A percentile compares a stretch with the other conserved stretches of the same genome.
These are phyloP conservation scores for Lymantria monacha DNA, from an alignment of 2,888 invertebrate genomes.

Conservation along the genomic window DNA sequence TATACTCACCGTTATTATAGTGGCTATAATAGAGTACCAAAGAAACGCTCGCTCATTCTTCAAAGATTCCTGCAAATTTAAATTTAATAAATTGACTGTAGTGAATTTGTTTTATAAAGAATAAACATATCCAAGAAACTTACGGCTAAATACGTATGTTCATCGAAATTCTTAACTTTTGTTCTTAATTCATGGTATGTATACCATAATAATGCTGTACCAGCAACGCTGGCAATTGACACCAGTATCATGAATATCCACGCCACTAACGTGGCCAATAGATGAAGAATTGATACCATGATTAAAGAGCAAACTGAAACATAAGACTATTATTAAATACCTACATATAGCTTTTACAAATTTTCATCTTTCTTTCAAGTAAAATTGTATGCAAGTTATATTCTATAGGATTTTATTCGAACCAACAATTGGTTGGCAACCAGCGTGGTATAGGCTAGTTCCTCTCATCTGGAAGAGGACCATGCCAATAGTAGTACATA, in stretches of 20 bases:
- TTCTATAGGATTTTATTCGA: too few species aligned
- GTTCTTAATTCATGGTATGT: conserved; percentile 90
- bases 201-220: conserved; percentile 93
- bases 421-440: too few species aligned
- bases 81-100: not conserved
- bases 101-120: not conserved
- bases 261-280: conserved; percentile 91
- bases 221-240: conserved; percentile 87
- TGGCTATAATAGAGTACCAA: conserved; percentile 91
- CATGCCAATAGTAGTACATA: too few species aligned
- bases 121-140: conserved; percentile 32
- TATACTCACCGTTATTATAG: conserved; percentile 90
- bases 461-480: too few species aligned
- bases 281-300: conserved; percentile 91
- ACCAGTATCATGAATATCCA: conserved; percentile 94
- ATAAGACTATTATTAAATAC: conserved; percentile 1
- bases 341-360: too few species aligned
- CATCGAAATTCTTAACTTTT: conserved; percentile 67
- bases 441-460: too few species aligned
- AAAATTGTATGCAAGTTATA: too few species aligned
- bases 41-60: conserved; percentile 94
- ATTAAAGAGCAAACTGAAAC: conserved; percentile 89
- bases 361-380: too few species aligned
- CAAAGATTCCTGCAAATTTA: conserved; percentile 87
- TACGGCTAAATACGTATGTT: conserved; percentile 58